Evolutionary conservation across 2,888 invertebrate species (phyloP), one percentile per base, ranked within the genome.

Genomic region (Archips crataeganus): DNA sequence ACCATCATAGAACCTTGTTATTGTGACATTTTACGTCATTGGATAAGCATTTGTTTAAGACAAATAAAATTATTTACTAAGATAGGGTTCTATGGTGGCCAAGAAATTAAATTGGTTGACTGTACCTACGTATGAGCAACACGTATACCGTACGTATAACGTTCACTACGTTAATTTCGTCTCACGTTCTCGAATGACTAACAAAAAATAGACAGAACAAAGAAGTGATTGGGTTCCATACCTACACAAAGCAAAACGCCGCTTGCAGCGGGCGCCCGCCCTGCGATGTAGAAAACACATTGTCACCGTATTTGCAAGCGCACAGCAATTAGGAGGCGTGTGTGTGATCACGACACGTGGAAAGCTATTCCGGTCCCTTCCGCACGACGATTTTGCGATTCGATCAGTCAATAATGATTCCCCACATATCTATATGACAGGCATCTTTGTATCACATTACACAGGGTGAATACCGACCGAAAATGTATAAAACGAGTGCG

Each of bases 361-460:
- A 80, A 76, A 72, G 76, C 77, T 77, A 80, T 80, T 80, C 78
- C 75, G 79, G 82, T 81, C 82, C 84, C 82, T 86, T 85, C 84
- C 83, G 80, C 71, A 71, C 79, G 81, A 81, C 82, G 79, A 83
- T 80, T 77, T 84, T 76, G 83, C 83, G 87, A 89, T 85, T 82
- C 71, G 79, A 86, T 91, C 89, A 87, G 87, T 86, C 87, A 87
- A 88, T 90, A 91, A 90, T 87, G 87, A 86, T 85, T 84, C 83
- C 81, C 84, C 74, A 70, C 74, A 74, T 70, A 74, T 74, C 74
- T 70, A 74, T 70, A 74, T 70, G 74, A 70, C 74, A 74, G 74
- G 69, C 60, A 74, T 74, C 69, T 73, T 73, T 73, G 69, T 74
- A 64, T 47, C 69, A 60, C 54, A 69, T 73, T 75, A 77, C 74